phyloP scores from a whole-genome alignment of 2,113 vertebrate genomes.

The Fregata magnificens region DNA sequence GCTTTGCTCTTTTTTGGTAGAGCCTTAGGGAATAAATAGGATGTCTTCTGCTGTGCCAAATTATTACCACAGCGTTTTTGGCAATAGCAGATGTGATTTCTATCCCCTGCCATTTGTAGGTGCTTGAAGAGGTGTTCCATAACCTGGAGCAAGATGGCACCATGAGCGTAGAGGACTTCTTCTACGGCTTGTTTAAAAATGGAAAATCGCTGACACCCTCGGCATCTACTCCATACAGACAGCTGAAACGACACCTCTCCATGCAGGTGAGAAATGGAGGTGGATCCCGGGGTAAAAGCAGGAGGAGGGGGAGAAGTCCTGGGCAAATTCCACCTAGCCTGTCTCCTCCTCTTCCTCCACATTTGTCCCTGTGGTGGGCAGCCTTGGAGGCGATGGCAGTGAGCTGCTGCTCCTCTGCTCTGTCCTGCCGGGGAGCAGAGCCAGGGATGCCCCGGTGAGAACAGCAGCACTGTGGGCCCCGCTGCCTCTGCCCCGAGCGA shows the following conservation, averaged over 20 bases:
- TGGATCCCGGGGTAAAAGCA: background rate
- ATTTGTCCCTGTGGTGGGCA: background rate
- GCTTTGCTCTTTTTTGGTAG: background rate
- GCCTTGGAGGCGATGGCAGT: background rate
- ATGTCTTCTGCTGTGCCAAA: background rate
- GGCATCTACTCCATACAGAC: slow-evolving; percentile 90
- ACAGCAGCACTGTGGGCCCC: background rate
- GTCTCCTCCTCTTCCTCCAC: background rate
- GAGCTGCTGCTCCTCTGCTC: background rate
- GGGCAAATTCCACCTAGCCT: background rate
- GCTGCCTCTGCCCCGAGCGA: background rate
- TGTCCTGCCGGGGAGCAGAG: background rate
- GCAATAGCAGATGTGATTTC: background rate
- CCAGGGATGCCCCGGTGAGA: background rate
- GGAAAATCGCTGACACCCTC: slow-evolving; percentile 83
- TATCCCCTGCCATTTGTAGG: slow-evolving; percentile 44
- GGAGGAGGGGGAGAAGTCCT: background rate
- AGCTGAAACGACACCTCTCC: slow-evolving; percentile 91
- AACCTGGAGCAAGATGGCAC: slow-evolving; percentile 76
- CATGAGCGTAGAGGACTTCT: slow-evolving; percentile 88
- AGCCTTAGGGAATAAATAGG: background rate
- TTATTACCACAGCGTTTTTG: fast-evolving
- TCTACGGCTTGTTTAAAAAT: slow-evolving; percentile 79
- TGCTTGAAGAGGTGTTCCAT: slow-evolving; percentile 78
- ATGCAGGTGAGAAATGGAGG: slow-evolving; percentile 80